Conservation (phyloP, 2,888 invertebrate species). For the Hirtodrosophila duncani region DNA sequence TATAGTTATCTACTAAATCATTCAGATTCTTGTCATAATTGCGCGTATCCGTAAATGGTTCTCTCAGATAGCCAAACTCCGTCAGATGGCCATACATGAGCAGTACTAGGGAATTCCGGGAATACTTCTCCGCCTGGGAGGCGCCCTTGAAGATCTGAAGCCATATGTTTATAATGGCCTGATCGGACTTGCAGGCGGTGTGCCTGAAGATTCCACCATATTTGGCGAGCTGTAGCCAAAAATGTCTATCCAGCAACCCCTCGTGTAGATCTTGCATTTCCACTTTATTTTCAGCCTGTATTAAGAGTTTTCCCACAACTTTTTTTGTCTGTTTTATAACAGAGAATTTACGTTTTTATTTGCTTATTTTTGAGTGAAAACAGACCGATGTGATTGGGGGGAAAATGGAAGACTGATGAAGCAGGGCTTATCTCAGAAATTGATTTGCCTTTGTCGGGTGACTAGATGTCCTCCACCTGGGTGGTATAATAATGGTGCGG, state of each 20-base stretch:
- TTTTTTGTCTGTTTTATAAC: background rate
- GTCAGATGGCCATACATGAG: slow-evolving; percentile 42
- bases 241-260: slow-evolving; percentile 37
- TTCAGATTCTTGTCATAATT: slow-evolving; percentile 37
- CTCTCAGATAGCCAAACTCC: slow-evolving; percentile 33
- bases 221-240: slow-evolving; percentile 15
- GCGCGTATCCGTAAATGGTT: slow-evolving; percentile 38
- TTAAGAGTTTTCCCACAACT: background rate
- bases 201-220: slow-evolving; percentile 10
- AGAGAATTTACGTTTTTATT: background rate
- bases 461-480: no score
- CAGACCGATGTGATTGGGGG: background rate
- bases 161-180: slow-evolving; percentile 33
- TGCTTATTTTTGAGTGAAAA: slow-evolving; percentile 8
- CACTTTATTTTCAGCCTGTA: background rate
- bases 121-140: slow-evolving; percentile 31
- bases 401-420: no score
- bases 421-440: no score
- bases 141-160: slow-evolving; percentile 17
- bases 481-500: slow-evolving; percentile 31
- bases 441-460: no score
- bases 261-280: slow-evolving; percentile 23
- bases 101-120: slow-evolving; percentile 39
- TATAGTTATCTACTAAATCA: slow-evolving; percentile 33
- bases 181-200: slow-evolving; percentile 25